Conservation (phyloP, 2,797 vertebrate genomes). For the Graptemys geographica region DNA sequence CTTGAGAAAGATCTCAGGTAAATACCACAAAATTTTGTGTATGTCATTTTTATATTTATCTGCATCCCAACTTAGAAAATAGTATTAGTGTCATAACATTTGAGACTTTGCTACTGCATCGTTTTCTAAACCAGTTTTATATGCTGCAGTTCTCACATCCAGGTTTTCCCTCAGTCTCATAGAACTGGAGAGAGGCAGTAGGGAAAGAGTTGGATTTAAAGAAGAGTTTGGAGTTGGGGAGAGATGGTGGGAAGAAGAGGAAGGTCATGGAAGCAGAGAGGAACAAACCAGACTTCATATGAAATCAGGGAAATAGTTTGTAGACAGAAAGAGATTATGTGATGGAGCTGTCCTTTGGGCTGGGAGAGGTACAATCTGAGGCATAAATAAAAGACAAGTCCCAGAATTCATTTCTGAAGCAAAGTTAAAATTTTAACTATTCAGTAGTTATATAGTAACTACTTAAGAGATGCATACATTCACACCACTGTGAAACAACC, state of each 20-base stretch:
- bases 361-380: not conserved
- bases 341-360: not conserved
- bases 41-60: not conserved
- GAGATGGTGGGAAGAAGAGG: not conserved
- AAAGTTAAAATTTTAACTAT: not conserved
- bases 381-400: fast-evolving
- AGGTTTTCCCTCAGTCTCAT: not conserved
- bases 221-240: not conserved
- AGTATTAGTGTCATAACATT: not conserved
- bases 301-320: not conserved
- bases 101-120: not conserved
- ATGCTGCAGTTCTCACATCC: not conserved
- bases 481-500: not conserved
- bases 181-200: not conserved
- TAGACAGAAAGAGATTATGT: not conserved
- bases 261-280: not conserved
- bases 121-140: not conserved
- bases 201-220: not conserved
- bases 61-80: not conserved
- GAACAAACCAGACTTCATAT: not conserved
- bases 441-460: not conserved
- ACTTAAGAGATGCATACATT: not conserved
- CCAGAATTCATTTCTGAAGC: not conserved
- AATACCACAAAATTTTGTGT: constrained; percentile 16
- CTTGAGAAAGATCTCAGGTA: constrained; percentile 93